A percentile compares a stretch with the other conserved stretches of the same genome.
phyloP scores from a whole-genome alignment of 2,797 vertebrate genomes.

The Margarornis squamiger region DNA sequence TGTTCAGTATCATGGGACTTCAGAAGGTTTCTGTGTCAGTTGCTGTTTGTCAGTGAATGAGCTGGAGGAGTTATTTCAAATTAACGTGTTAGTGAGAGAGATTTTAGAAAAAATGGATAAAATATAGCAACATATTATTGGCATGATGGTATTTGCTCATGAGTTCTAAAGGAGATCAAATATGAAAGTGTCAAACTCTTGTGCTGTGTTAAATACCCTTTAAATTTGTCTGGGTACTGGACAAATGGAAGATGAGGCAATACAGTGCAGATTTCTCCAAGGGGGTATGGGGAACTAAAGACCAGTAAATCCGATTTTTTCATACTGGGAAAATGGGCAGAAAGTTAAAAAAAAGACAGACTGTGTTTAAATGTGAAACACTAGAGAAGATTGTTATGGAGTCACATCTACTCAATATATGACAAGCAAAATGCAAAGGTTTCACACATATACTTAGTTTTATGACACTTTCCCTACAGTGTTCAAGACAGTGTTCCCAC shows the following conservation, averaged over 20 bases:
- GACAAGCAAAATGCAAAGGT: background rate
- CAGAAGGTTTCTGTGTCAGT: background rate
- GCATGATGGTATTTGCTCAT: background rate
- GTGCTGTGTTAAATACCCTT: background rate
- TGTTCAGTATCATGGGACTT: background rate
- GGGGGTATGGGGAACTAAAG: background rate
- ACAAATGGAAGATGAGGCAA: background rate
- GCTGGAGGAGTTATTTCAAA: background rate
- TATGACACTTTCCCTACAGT: background rate
- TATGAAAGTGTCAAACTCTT: background rate
- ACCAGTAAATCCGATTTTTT: background rate
- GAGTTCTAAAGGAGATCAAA: background rate
- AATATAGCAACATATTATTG: background rate
- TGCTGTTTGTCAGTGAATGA: background rate
- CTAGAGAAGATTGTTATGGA: background rate
- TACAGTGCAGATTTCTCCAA: background rate
- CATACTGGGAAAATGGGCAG: background rate
- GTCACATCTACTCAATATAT: background rate
- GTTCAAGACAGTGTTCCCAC: background rate
- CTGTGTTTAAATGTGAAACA: background rate
- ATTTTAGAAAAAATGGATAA: background rate
- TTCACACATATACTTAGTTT: background rate
- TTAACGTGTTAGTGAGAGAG: background rate
- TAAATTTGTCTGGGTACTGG: background rate
- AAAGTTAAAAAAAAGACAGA: background rate